Conservation (phyloP, 2,888 invertebrate species). For the Catonia carolina region DNA sequence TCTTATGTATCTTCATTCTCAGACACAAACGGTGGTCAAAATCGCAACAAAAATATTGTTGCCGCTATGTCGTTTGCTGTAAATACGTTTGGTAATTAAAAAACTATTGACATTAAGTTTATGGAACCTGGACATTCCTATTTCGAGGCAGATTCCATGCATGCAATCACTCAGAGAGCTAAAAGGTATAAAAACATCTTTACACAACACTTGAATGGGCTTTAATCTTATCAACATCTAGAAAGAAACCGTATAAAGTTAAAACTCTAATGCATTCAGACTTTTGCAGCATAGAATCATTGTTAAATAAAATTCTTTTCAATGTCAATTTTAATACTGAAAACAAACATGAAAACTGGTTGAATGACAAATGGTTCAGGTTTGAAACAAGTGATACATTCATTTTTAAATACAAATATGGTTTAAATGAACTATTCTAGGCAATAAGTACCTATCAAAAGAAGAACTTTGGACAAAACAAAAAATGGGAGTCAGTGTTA, state of each 20-base stretch:
- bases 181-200: constrained; percentile 27
- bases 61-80: constrained; percentile 30
- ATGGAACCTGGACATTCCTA: constrained; percentile 32
- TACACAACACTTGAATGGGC: constrained; percentile 27
- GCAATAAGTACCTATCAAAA: neutral
- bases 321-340: constrained; percentile 14
- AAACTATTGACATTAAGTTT: constrained; percentile 32
- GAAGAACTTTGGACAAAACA: neutral
- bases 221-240: too few species aligned
- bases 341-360: constrained; percentile 25
- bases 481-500: neutral
- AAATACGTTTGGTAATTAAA: constrained; percentile 25
- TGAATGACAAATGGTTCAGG: too few species aligned
- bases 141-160: constrained; percentile 29
- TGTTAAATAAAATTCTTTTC: neutral
- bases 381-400: constrained; percentile 22
- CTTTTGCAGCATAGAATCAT: neutral
- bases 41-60: constrained; percentile 16
- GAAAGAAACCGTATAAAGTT: too few species aligned
- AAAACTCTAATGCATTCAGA: too few species aligned
- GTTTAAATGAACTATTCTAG: neutral
- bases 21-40: constrained; percentile 23
- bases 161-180: constrained; percentile 30
- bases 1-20: too few species aligned
- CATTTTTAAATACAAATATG: constrained; percentile 24